Evolutionary conservation across 2,113 vertebrate genomes (phyloP).

Genomic region (Stigmatopora argus): DNA sequence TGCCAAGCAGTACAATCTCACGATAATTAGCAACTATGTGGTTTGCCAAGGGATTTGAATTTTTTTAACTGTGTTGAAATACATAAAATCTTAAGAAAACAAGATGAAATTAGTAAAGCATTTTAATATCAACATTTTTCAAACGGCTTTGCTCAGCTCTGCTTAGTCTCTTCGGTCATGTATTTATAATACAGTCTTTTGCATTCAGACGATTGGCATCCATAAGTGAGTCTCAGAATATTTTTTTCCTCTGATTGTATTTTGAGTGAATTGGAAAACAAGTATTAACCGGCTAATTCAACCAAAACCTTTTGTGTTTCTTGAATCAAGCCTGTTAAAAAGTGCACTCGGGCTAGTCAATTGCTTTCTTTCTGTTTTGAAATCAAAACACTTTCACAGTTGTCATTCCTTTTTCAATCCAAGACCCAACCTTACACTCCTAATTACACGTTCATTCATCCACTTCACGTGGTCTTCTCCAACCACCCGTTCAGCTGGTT

Average conservation of each 20-base stretch:
- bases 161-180: background rate
- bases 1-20: slow-evolving; percentile 16
- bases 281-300: background rate
- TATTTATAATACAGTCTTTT: background rate
- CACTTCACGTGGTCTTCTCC: slow-evolving; percentile 46
- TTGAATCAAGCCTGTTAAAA: slow-evolving; percentile 30
- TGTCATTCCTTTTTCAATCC: slow-evolving; percentile 55
- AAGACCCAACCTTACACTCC: slow-evolving; percentile 41
- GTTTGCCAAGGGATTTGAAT: slow-evolving; percentile 2
- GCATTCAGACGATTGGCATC: background rate
- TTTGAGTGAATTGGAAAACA: background rate
- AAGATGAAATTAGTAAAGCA: background rate
- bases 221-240: background rate
- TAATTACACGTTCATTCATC: slow-evolving; percentile 60
- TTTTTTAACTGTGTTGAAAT: slow-evolving; percentile 4
- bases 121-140: background rate
- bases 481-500: slow-evolving; percentile 36
- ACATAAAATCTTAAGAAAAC: background rate
- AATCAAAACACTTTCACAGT: slow-evolving; percentile 48
- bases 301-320: slow-evolving; percentile 15
- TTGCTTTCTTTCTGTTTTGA: slow-evolving; percentile 29
- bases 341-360: slow-evolving; percentile 37
- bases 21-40: slow-evolving; percentile 3
- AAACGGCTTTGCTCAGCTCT: background rate
- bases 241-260: background rate